phyloP scores from a whole-genome alignment of 2,888 invertebrate species.

The Mycalesis mineus region DNA sequence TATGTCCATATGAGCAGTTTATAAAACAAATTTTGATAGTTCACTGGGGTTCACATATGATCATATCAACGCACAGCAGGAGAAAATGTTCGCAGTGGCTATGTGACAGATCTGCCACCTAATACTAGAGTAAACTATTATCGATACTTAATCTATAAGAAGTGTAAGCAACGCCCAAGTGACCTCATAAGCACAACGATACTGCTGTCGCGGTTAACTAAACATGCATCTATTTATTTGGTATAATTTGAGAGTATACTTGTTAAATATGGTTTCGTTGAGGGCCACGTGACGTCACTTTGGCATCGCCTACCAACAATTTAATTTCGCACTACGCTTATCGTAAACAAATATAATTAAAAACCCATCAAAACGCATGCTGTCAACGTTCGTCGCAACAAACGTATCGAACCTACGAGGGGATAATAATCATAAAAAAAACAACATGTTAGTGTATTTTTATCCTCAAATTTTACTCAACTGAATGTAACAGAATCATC shows the following conservation, averaged over 20 bases:
- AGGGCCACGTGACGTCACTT: conserved; percentile 31
- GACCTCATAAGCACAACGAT: conserved; percentile 16
- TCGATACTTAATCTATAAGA: conserved; percentile 52
- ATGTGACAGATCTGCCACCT: conserved; percentile 69
- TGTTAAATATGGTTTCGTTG: not conserved
- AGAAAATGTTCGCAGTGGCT: conserved; percentile 57
- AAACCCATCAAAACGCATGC: conserved; percentile 42
- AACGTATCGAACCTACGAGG: conserved; percentile 47
- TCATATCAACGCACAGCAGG: conserved; percentile 56
- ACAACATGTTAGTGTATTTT: conserved; percentile 66
- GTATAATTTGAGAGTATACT: not conserved
- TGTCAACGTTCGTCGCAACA: conserved; percentile 37
- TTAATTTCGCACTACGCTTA: conserved; percentile 62
- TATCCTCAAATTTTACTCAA: conserved; percentile 72
- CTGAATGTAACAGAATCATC: conserved; percentile 68
- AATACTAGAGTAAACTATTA: conserved; percentile 63
- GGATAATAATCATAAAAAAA: conserved; percentile 55
- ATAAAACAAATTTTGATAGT: not conserved
- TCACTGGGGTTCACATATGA: conserved; percentile 36
- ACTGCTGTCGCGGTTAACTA: not conserved
- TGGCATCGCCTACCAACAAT: conserved; percentile 42
- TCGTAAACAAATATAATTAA: conserved; percentile 48
- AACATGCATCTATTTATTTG: not conserved
- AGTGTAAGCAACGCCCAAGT: conserved; percentile 33
- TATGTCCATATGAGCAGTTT: conserved; percentile 5